Percentiles rank a stretch among this genome's conserved stretches.
These are phyloP conservation scores for Leptinotarsa defecta DNA, from an alignment of 1,140 invertebrate species.

Conservation along the genomic window DNA sequence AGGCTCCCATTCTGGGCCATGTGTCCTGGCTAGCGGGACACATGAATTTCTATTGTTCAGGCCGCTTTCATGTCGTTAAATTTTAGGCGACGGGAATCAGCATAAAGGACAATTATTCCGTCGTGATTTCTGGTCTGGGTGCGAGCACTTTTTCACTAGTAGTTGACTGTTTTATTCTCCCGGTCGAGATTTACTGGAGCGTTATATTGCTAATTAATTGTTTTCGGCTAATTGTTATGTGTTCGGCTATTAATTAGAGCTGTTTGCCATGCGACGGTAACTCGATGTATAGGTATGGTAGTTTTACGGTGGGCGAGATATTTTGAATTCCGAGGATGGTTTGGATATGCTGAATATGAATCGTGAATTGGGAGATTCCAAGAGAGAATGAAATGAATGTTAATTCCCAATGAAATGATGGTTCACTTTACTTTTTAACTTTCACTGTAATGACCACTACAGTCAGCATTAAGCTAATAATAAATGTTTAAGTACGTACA, in stretches of 20 bases:
- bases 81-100: conserved; percentile 36
- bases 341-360: background rate
- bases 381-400: too few relatives aligned
- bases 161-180: conserved; percentile 37
- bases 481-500: too few relatives aligned
- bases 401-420: too few relatives aligned
- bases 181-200: background rate
- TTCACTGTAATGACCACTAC: too few relatives aligned
- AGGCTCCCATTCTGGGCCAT: background rate
- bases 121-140: conserved; percentile 40
- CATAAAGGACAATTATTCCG: conserved; percentile 46
- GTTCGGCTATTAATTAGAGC: background rate
- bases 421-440: too few relatives aligned
- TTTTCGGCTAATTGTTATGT: conserved; percentile 6
- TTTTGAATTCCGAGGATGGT: background rate
- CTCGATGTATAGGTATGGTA: background rate
- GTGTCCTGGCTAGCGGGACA: conserved; percentile 25
- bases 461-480: too few relatives aligned
- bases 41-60: conserved; percentile 44
- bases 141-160: background rate
- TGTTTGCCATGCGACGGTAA: background rate
- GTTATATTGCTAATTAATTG: conserved; percentile 6
- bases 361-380: too few relatives aligned
- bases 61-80: conserved; percentile 42
- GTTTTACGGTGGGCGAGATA: background rate